Evolutionary conservation across 2,888 invertebrate genomes (phyloP).

Genomic region (Acrocyrtus sp.): DNA sequence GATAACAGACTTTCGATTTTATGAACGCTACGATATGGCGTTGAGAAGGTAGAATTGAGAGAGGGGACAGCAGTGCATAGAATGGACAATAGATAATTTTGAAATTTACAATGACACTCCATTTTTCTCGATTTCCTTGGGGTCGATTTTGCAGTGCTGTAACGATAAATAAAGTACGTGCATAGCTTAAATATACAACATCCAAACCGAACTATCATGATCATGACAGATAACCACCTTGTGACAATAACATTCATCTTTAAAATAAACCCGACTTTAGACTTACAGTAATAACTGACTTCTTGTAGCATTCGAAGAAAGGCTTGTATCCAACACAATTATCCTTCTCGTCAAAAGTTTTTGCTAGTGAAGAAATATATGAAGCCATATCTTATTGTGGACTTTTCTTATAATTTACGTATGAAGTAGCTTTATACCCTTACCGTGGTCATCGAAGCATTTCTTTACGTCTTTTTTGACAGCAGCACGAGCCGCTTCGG

Average conservation of each 20-base stretch:
- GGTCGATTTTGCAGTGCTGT: constrained; percentile 12
- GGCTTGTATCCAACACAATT: constrained; percentile 22
- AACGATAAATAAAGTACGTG: not conserved
- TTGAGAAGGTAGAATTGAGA: too few relatives aligned
- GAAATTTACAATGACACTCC: too few relatives aligned
- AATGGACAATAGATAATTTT: too few relatives aligned
- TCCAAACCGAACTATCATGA: too few relatives aligned
- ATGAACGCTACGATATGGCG: too few relatives aligned
- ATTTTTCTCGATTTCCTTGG: not conserved
- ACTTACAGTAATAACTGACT: constrained; percentile 11
- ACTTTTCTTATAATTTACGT: too few relatives aligned
- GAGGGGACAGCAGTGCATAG: too few relatives aligned
- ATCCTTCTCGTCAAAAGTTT: constrained; percentile 17
- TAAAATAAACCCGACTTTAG: not conserved
- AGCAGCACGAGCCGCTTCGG: constrained; percentile 20
- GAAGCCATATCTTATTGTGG: not conserved
- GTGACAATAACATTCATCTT: not conserved
- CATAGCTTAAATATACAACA: not conserved
- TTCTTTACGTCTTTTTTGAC: constrained; percentile 13
- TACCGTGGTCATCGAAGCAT: constrained; percentile 23
- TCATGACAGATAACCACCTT: not conserved
- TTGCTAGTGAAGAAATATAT: constrained; percentile 10
- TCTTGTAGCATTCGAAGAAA: constrained; percentile 16
- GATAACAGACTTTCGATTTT: too few relatives aligned
- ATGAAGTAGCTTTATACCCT: not conserved